Conservation (phyloP, 1,140 invertebrate species). For the Teleopsis dalmanni region DNA sequence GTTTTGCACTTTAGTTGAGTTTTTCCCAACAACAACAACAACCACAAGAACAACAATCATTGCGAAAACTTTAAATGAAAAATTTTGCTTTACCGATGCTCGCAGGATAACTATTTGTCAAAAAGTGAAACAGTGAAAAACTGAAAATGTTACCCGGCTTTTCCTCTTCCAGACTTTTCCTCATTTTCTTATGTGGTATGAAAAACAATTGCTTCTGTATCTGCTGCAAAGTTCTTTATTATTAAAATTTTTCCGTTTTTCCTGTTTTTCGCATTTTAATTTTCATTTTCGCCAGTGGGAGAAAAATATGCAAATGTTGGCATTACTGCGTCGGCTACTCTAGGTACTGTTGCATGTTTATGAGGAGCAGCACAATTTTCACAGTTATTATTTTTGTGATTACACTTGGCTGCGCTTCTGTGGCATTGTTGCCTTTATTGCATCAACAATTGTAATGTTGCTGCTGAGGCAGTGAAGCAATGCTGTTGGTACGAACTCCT, state of each 20-base stretch:
- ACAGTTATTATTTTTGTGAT: slow-evolving; percentile 11
- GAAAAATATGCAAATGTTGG: background rate
- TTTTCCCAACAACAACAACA: no score
- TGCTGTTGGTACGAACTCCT: background rate
- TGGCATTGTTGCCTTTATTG: slow-evolving; percentile 1
- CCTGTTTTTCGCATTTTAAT: background rate
- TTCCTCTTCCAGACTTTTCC: no score
- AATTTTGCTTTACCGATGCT: no score
- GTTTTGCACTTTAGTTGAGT: no score
- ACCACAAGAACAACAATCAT: no score
- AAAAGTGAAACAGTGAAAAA: no score
- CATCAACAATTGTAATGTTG: background rate
- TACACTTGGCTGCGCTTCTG: slow-evolving; percentile 4
- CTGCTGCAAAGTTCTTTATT: background rate
- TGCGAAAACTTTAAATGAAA: no score
- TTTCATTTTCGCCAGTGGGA: background rate
- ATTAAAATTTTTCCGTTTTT: background rate
- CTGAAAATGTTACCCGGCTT: no score
- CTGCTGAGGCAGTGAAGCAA: background rate
- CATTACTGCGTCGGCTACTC: background rate
- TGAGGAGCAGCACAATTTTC: slow-evolving; percentile 6
- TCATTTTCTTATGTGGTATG: no score
- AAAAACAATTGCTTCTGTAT: no score
- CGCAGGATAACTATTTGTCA: no score
- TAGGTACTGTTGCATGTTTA: background rate